Conservation (phyloP, 92 coral and sea anemone species). For the Metridium senile region DNA sequence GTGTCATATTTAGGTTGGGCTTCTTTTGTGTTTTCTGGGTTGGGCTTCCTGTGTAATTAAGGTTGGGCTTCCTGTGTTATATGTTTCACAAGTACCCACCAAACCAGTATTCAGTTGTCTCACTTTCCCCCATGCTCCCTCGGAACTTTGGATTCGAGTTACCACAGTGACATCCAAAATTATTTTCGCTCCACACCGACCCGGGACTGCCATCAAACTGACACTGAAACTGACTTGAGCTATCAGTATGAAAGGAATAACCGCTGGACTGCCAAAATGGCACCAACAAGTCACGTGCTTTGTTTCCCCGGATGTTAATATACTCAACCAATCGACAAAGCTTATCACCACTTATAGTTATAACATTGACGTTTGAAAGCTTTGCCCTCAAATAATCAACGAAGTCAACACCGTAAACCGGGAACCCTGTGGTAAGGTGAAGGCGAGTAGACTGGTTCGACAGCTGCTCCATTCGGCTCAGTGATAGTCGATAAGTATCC, state of each 20-base stretch:
- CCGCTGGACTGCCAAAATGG: neutral
- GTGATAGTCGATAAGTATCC: neutral
- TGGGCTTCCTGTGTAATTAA: neutral
- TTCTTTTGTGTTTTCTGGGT: neutral
- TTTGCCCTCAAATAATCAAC: neutral
- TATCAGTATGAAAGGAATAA: neutral
- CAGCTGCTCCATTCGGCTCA: neutral
- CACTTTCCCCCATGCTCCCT: neutral
- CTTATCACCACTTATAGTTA: neutral
- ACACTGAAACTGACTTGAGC: neutral
- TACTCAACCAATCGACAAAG: neutral
- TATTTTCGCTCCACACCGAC: neutral
- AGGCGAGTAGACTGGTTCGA: neutral
- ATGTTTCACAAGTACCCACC: neutral
- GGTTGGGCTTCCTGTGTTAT: neutral
- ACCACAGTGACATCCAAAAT: constrained; percentile 3
- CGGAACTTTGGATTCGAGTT: neutral
- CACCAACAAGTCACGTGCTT: neutral
- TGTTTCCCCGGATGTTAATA: neutral
- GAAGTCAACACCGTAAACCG: constrained; percentile 17
- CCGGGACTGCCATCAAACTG: neutral
- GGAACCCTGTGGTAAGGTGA: neutral
- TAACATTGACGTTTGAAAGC: neutral
- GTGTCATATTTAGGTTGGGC: neutral
- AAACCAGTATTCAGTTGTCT: neutral